These are phyloP conservation scores for Rhombomys opimus DNA, from an alignment of 2,113 vertebrate genomes.

Conservation along the genomic window DNA sequence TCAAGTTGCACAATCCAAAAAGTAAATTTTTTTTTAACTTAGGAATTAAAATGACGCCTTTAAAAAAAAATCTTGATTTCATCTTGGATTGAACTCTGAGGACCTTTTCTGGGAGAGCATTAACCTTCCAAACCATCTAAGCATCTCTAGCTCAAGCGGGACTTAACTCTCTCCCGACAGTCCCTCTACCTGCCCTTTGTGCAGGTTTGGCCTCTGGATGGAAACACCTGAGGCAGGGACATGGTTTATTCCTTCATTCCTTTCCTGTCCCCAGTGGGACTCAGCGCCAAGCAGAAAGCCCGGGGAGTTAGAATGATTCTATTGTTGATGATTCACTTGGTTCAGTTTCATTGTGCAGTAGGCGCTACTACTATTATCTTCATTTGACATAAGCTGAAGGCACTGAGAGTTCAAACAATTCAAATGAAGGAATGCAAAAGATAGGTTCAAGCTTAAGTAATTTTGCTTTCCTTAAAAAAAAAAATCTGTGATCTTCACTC, in stretches of 20 bases:
- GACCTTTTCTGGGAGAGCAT: background rate
- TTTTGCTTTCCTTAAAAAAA: background rate
- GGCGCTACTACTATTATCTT: background rate
- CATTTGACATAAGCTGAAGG: background rate
- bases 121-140: background rate
- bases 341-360: background rate
- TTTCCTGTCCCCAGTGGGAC: background rate
- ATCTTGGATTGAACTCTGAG: slow-evolving; percentile 2
- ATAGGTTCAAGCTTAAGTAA: background rate
- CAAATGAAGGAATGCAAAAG: background rate
- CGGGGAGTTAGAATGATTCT: background rate
- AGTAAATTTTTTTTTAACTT: background rate
- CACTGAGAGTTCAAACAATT: background rate
- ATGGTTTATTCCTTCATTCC: background rate
- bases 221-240: background rate
- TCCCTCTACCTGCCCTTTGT: background rate
- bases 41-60: background rate
- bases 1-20: background rate
- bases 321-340: slow-evolving; percentile 1
- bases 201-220: background rate
- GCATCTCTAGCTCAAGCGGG: slow-evolving; percentile 6
- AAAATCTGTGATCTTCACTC: background rate
- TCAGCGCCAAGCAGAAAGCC: background rate
- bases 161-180: background rate
- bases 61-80: background rate